A percentile compares a stretch with the other conserved stretches of the same genome.
Evolutionary conservation across 2,113 vertebrate genomes (phyloP).

Genomic region (Heterotilapia buettikoferi): DNA sequence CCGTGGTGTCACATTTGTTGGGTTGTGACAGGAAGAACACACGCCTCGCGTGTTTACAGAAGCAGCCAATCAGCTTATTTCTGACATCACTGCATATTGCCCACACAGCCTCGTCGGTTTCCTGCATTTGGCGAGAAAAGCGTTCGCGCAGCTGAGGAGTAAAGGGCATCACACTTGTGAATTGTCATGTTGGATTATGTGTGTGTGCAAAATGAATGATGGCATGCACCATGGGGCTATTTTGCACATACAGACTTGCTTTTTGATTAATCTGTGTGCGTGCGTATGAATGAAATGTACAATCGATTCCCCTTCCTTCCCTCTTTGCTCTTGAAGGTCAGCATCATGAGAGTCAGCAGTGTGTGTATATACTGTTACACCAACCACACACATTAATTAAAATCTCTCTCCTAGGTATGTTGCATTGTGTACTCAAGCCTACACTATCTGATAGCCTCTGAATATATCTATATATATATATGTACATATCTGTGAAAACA

Average conservation of each 20-base stretch:
- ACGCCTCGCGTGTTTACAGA: slow-evolving; percentile 12
- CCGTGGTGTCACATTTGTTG: neutral
- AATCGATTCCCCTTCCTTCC: slow-evolving; percentile 53
- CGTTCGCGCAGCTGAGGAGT: neutral
- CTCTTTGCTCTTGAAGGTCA: slow-evolving; percentile 64
- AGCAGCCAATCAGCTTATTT: slow-evolving; percentile 21
- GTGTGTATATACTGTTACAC: neutral
- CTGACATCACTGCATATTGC: neutral
- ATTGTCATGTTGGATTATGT: slow-evolving; percentile 47
- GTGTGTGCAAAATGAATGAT: slow-evolving; percentile 39
- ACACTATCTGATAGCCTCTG: neutral
- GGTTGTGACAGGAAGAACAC: neutral
- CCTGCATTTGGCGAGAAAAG: neutral
- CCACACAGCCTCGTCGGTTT: neutral
- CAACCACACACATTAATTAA: slow-evolving; percentile 14
- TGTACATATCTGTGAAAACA: neutral
- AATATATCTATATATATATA: neutral
- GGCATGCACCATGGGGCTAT: slow-evolving; percentile 1
- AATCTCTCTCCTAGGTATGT: neutral
- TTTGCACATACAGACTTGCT: slow-evolving; percentile 26
- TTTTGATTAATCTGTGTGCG: slow-evolving; percentile 61
- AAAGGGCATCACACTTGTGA: neutral
- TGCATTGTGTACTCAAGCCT: neutral
- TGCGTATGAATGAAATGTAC: slow-evolving; percentile 58
- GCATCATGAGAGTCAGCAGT: slow-evolving; percentile 15